These are phyloP conservation scores for Drosophila busckii DNA, from an alignment of 1,140 invertebrate species.

Conservation along the genomic window DNA sequence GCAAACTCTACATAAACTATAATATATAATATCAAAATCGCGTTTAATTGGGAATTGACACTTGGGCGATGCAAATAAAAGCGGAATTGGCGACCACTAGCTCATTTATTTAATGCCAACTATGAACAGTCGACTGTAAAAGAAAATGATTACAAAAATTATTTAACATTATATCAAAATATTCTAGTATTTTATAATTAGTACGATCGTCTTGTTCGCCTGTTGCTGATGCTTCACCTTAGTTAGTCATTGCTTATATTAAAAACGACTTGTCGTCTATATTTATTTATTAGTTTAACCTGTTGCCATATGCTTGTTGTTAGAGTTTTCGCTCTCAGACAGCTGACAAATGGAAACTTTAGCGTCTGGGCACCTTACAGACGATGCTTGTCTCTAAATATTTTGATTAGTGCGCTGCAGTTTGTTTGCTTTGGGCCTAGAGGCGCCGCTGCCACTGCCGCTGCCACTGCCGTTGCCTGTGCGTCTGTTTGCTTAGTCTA, in stretches of 20 bases:
- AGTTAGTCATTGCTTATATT: background rate
- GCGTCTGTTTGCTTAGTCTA: constrained; percentile 43
- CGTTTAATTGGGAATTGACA: too few species aligned
- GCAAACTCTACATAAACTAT: too few species aligned
- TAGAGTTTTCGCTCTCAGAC: constrained; percentile 31
- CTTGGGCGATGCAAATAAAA: too few species aligned
- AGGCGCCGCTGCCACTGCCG: background rate
- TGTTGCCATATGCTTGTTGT: constrained; percentile 40
- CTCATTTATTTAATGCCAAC: too few species aligned
- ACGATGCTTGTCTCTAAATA: constrained; percentile 42
- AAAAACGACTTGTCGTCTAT: background rate
- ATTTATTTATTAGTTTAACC: constrained; percentile 34
- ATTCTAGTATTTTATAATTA: too few species aligned
- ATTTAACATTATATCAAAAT: too few species aligned
- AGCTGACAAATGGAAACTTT: constrained; percentile 29
- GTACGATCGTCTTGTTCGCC: too few species aligned
- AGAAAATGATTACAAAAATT: too few species aligned
- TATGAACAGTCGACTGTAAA: too few species aligned
- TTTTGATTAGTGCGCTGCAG: constrained; percentile 70
- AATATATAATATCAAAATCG: too few species aligned
- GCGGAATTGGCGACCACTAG: too few species aligned
- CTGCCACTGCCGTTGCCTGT: background rate
- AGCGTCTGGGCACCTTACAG: constrained; percentile 55
- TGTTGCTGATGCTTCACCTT: background rate
- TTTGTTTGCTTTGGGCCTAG: constrained; percentile 41